Base-by-base conservation (phyloP, 2,888 invertebrate species). In the Diachrysia chrysitis region DNA sequence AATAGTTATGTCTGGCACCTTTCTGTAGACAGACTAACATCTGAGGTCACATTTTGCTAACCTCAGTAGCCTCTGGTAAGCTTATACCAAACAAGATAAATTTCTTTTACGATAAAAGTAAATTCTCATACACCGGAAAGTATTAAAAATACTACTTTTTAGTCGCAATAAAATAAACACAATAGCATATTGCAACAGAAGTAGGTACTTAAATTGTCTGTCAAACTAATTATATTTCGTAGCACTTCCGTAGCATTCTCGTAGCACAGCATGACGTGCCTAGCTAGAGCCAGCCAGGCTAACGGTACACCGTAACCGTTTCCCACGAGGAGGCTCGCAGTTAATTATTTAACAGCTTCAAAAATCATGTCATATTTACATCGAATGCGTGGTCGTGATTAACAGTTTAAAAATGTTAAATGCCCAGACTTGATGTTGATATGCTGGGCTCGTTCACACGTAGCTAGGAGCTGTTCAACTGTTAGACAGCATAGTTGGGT, bases 161-260 rank as follows among this genome's bases (percentile, higher is more conserved):
- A 42, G n/a, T 42, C 5, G 42, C 42, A 42, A 6, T 42, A 42
- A 42, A 37, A 42, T 25, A 42, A 37, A 16, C 14, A 37, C 14
- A 16, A 42, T 5, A 42, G 16, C 42, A 42, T 42, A 16, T n/a
- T 42, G 48, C 71, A 62, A 29, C 17, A 23, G 35, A 66, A 51
- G 54, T 51, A 66, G 54, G 54, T 51, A 63, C 56, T 67, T 58
- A 54, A 71, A 65, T 64, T 55, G 56, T 67, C 57, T 69, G 72
- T 69, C 58, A 76, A 73, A 76, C 70, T 86, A 87, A 86, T 85
- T 85, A 82, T 81, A 62, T 69, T 71, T 85, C 90, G 91, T 90
- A 90, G 91, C 88, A 78, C 59, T 70, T 74, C 76, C 92, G 93
- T 93, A 92, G 92, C 90, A 73, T 48, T 68, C 66, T 76, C 84